Evolutionary conservation across 2,113 vertebrate genomes (phyloP).

Genomic region (Pristiophorus japonicus): DNA sequence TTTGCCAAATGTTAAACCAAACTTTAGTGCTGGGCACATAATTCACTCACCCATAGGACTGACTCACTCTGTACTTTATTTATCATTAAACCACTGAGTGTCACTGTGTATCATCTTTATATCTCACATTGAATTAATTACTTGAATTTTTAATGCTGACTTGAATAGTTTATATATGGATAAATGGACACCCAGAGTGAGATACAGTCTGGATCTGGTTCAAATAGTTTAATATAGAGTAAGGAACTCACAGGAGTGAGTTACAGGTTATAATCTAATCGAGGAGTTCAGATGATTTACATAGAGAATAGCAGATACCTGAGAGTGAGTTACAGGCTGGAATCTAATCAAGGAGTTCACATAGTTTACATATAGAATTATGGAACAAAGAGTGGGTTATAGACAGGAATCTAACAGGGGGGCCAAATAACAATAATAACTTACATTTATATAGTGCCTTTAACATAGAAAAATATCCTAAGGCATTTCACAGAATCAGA

Average conservation of each 20-base stretch:
- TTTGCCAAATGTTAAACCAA: neutral
- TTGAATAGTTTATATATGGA: neutral
- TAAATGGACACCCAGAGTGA: neutral
- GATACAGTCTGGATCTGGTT: neutral
- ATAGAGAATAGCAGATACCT: neutral
- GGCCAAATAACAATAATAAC: neutral
- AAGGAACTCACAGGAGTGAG: neutral
- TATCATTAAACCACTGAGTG: neutral
- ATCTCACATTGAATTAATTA: neutral
- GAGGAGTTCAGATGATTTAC: neutral
- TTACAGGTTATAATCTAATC: slow-evolving; percentile 19
- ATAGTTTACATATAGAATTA: neutral
- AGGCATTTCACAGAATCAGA: neutral
- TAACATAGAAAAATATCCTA: neutral
- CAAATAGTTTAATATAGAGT: neutral
- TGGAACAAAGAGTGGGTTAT: neutral
- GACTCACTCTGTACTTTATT: neutral
- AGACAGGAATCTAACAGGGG: neutral
- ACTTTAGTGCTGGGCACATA: neutral
- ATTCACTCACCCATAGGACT: neutral
- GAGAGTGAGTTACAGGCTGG: neutral
- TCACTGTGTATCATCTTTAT: neutral
- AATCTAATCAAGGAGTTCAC: neutral
- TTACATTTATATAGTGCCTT: neutral
- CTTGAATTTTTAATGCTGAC: neutral